Percentiles rank a stretch among this genome's conserved stretches.
Evolutionary conservation across 2,888 invertebrate species (phyloP).

Genomic region (Pristionchus entomophagus): DNA sequence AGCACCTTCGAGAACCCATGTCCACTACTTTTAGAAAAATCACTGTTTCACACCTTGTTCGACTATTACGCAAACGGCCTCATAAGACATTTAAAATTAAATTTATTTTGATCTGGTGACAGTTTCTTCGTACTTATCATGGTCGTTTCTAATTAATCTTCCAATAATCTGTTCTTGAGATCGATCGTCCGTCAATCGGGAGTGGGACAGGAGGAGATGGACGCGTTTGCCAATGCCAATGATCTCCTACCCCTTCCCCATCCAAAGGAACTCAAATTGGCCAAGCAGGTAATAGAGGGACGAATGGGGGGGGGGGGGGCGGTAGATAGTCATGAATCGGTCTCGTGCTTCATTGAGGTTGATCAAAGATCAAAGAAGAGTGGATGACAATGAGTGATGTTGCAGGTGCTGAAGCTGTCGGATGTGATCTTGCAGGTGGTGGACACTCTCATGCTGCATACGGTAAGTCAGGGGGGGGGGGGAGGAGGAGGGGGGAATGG

Average conservation of each 20-base stretch:
- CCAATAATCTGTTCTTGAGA: too few species aligned
- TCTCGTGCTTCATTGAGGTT: not conserved
- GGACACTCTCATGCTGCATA: conserved; percentile 77
- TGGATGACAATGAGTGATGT: not conserved
- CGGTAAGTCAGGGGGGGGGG: conserved; percentile 75
- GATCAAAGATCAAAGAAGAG: not conserved
- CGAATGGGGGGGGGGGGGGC: not conserved
- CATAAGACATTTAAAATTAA: too few species aligned
- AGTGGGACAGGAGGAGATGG: conserved; percentile 77
- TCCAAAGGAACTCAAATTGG: conserved; percentile 94
- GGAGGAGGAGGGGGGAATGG: not conserved
- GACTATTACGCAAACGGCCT: too few species aligned
- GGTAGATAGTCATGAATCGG: not conserved
- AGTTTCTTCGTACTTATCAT: not conserved
- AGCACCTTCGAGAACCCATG: too few species aligned
- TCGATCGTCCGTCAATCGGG: conserved; percentile 78
- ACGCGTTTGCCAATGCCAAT: conserved; percentile 82
- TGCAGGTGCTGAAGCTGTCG: conserved; percentile 85
- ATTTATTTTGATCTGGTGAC: not conserved
- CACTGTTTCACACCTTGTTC: too few species aligned
- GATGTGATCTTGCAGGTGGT: conserved; percentile 88
- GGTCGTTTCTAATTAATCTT: not conserved
- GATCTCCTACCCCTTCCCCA: conserved; percentile 83
- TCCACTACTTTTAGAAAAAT: too few species aligned
- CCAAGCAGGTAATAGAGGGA: conserved; percentile 81